Percentiles rank a stretch among this genome's conserved stretches.
phyloP scores from a whole-genome alignment of 1,140 invertebrate genomes.

The Psix sp. region DNA sequence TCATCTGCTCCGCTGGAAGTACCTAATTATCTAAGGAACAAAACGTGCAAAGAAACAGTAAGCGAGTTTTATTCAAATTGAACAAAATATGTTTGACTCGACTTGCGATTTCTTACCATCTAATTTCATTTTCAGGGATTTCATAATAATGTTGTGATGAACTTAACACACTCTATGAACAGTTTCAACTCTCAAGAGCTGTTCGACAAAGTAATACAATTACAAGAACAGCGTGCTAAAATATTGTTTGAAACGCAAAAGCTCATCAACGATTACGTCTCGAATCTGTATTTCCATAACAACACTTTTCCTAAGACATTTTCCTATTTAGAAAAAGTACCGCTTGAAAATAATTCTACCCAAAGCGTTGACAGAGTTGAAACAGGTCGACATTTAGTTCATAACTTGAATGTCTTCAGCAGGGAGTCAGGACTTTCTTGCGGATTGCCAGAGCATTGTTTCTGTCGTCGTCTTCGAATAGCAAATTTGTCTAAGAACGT shows the following conservation, averaged over 20 bases:
- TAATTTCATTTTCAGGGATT: too few species aligned
- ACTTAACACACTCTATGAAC: too few species aligned
- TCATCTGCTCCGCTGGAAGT: too few species aligned
- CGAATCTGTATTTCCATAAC: not conserved
- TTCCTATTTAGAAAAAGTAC: conserved; percentile 7
- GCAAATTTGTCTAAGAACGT: too few species aligned
- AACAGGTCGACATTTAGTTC: not conserved
- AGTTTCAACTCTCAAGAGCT: not conserved
- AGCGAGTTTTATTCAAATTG: too few species aligned
- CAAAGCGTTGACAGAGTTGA: conserved; percentile 7
- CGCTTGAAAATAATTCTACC: not conserved
- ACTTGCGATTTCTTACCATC: too few species aligned
- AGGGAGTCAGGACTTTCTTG: conserved; percentile 1
- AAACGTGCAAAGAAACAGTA: too few species aligned
- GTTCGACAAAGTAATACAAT: not conserved
- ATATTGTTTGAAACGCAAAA: conserved; percentile 1
- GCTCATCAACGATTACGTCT: not conserved
- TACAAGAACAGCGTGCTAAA: not conserved
- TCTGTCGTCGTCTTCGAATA: conserved; percentile 14
- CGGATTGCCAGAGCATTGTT: conserved; percentile 10
- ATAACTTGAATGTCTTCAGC: conserved; percentile 5
- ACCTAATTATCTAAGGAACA: too few species aligned
- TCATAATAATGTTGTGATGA: too few species aligned
- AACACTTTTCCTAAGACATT: not conserved
- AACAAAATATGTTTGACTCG: too few species aligned